Base-by-base conservation (phyloP, 2,113 vertebrate genomes). In the Platichthys stellatus region DNA sequence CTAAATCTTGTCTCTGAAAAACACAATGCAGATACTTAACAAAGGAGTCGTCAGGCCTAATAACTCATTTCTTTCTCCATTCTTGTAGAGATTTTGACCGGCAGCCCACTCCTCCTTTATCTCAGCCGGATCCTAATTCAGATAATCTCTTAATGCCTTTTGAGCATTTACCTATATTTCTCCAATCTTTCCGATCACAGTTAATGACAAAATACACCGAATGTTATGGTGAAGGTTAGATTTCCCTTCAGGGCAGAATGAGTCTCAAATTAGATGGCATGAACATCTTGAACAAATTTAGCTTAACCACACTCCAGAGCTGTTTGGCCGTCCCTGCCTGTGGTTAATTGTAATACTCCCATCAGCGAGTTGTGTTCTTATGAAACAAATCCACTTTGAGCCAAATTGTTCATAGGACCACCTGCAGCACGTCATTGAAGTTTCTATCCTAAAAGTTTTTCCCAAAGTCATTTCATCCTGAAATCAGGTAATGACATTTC, bases 271-370 rank as follows among this genome's bases (percentile, higher is more conserved):
- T 18, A 51, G 47, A 51, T 51, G 7, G 17, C 47, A 20, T 51
- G 47, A 51, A 51, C 18, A 51, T 17, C 47, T 51, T 74, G 45
- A 76, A 66, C 63, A 84, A 67, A 68, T 59, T n/a, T 74, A 57
- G 60, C 38, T n/a, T 68, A 43, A 28, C 49, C 58, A 1, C 62
- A 61, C 21, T 49, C 24, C 7, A 28, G 15, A 8, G 63, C 63
- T 40, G 35, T 61, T 75, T 73, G 11, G 56, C 21, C 31, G 76
- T 26, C 17, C 20, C 59, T 24, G 45, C 56, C 53, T 38, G 54
- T 57, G 61, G 28, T 69, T 64, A 10, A 66, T 65, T 58, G 82
- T 60, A 82, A 73, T 74, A 1, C 14, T 2, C 15, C 14, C 6
- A 2, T 61, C 67, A 63, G 35, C 59, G 38, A 57, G 51, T 26